Conservation (phyloP, 2,888 invertebrate species). For the Chrysolina americana region DNA sequence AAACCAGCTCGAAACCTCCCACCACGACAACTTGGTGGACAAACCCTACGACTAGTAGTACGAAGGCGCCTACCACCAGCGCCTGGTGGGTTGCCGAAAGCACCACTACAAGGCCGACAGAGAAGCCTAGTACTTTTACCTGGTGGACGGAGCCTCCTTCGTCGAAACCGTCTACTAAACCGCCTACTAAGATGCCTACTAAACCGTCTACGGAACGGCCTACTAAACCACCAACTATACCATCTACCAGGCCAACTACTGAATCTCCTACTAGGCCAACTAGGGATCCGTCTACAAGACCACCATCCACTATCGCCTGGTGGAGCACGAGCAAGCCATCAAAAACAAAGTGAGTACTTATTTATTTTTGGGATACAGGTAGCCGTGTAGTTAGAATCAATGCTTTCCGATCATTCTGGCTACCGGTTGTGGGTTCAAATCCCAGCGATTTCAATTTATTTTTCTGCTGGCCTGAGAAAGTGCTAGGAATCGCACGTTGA, state of each 20-base stretch:
- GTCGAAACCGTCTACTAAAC: conserved; percentile 57
- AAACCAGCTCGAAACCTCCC: conserved; percentile 59
- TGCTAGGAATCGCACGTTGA: too few relatives aligned
- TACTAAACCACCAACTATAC: conserved; percentile 46
- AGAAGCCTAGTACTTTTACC: conserved; percentile 29
- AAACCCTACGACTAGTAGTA: conserved; percentile 37
- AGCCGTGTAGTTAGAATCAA: too few relatives aligned
- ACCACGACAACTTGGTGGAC: conserved; percentile 63
- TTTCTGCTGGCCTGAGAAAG: too few relatives aligned
- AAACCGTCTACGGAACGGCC: not conserved
- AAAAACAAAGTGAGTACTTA: conserved; percentile 23
- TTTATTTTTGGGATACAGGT: too few relatives aligned
- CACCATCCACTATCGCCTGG: conserved; percentile 34
- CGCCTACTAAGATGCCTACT: conserved; percentile 31
- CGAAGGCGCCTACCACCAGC: conserved; percentile 31
- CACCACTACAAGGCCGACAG: conserved; percentile 31
- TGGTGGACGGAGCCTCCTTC: conserved; percentile 54
- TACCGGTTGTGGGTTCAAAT: too few relatives aligned
- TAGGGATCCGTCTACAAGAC: conserved; percentile 58
- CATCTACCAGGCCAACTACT: conserved; percentile 44
- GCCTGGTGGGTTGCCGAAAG: conserved; percentile 54
- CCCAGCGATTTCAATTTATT: too few relatives aligned
- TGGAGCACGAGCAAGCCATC: conserved; percentile 33
- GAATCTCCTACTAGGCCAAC: too few relatives aligned
- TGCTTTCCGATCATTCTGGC: too few relatives aligned